Conservation (phyloP, 2,113 vertebrate species). For the Psilopsiagon aurifrons region DNA sequence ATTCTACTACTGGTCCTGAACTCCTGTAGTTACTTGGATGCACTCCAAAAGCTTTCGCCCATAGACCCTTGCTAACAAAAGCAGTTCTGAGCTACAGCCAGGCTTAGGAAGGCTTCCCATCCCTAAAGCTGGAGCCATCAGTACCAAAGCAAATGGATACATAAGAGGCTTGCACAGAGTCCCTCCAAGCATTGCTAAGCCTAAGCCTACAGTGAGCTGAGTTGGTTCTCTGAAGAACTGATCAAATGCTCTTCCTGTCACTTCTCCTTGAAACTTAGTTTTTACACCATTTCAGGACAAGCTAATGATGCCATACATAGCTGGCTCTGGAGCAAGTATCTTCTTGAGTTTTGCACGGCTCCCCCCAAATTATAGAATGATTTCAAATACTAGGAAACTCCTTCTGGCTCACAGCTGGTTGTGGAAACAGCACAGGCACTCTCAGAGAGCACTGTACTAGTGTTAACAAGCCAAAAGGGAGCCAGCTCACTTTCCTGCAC, state of each 20-base stretch:
- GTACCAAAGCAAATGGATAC: fast-evolving
- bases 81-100: background rate
- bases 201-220: background rate
- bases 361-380: background rate
- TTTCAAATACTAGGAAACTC: background rate
- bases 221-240: background rate
- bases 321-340: background rate
- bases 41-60: background rate
- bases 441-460: background rate
- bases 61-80: background rate
- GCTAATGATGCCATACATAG: background rate
- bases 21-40: background rate
- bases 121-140: background rate
- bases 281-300: background rate
- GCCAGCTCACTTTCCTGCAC: background rate
- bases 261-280: background rate
- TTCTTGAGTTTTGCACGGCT: background rate
- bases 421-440: background rate
- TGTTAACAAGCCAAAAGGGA: background rate
- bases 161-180: fast-evolving
- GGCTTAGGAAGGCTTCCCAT: background rate
- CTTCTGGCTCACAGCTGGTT: background rate
- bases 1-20: background rate
- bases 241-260: background rate
- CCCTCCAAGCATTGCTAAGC: background rate